Conservation (phyloP, 2,797 vertebrate species). For the Pseudomugil tenellus region DNA sequence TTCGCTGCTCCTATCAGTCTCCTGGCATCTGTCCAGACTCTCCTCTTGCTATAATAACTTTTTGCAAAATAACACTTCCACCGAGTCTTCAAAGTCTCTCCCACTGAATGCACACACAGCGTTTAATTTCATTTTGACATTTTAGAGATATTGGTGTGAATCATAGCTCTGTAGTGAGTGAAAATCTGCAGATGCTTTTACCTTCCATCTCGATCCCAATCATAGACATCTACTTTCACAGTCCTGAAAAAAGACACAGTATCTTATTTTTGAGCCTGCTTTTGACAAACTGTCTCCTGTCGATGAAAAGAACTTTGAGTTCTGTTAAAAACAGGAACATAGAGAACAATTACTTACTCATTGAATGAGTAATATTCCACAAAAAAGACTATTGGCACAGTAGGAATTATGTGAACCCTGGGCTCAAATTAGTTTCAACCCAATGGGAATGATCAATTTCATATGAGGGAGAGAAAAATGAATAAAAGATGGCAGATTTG, state of each 20-base stretch:
- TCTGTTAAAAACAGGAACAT: slow-evolving; percentile 11
- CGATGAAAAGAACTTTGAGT: slow-evolving; percentile 22
- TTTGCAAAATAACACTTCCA: neutral
- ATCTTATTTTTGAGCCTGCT: slow-evolving; percentile 13
- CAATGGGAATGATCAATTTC: slow-evolving; percentile 13
- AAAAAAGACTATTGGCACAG: slow-evolving; percentile 24
- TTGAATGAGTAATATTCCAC: slow-evolving; percentile 24
- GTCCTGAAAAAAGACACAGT: slow-evolving; percentile 82
- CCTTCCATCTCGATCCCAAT: slow-evolving; percentile 98
- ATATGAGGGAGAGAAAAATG: neutral
- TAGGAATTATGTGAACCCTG: slow-evolving; percentile 20
- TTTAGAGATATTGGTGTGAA: slow-evolving; percentile 17
- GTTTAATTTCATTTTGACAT: slow-evolving; percentile 31
- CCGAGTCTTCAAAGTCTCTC: slow-evolving; percentile 14
- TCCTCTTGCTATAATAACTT: neutral
- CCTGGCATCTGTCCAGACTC: neutral
- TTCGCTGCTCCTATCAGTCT: slow-evolving; percentile 19
- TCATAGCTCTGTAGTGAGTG: neutral
- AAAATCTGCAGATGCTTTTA: slow-evolving; percentile 66
- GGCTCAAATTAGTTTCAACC: slow-evolving; percentile 9
- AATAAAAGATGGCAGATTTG: neutral
- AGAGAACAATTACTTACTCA: slow-evolving; percentile 34
- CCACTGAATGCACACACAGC: slow-evolving; percentile 11
- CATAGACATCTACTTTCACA: slow-evolving; percentile 95
- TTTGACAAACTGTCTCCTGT: slow-evolving; percentile 1